Evolutionary conservation across 2,888 invertebrate species (phyloP).

Genomic region (Eugnorisma glareosa): DNA sequence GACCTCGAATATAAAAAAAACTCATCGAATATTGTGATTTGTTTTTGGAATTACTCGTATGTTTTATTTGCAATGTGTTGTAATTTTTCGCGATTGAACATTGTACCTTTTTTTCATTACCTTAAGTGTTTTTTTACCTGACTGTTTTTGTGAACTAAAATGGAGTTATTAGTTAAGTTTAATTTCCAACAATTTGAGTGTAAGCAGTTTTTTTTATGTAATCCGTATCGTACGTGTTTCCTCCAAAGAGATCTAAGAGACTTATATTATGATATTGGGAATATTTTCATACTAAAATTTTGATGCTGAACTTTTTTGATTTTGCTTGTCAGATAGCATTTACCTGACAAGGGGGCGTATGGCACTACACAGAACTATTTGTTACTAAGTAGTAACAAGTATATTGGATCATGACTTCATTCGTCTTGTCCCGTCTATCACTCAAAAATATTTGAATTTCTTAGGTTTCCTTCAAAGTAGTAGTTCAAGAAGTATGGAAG

Average conservation of each 20-base stretch:
- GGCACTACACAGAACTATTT: too few species aligned
- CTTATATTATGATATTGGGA: too few species aligned
- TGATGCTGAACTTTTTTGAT: too few species aligned
- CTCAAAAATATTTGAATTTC: too few species aligned
- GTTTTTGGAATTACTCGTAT: slow-evolving; percentile 24
- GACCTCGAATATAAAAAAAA: slow-evolving; percentile 28
- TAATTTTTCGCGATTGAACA: slow-evolving; percentile 5
- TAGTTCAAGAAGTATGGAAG: neutral
- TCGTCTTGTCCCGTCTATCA: too few species aligned
- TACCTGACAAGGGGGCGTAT: too few species aligned
- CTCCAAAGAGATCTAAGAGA: too few species aligned
- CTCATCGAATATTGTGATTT: slow-evolving; percentile 12
- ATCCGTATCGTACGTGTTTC: too few species aligned
- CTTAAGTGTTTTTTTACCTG: neutral
- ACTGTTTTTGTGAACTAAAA: neutral
- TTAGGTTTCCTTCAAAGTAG: neutral
- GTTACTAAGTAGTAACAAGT: too few species aligned
- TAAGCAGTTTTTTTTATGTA: neutral
- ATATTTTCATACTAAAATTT: too few species aligned
- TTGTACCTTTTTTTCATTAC: neutral
- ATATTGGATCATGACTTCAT: too few species aligned
- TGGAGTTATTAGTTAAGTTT: neutral
- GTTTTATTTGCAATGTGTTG: slow-evolving; percentile 2
- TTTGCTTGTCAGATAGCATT: too few species aligned
- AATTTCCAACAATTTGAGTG: neutral